Evolutionary conservation across 1,140 invertebrate genomes (phyloP), one percentile per base, ranked within the genome.

Genomic region (Sinella curviseta): DNA sequence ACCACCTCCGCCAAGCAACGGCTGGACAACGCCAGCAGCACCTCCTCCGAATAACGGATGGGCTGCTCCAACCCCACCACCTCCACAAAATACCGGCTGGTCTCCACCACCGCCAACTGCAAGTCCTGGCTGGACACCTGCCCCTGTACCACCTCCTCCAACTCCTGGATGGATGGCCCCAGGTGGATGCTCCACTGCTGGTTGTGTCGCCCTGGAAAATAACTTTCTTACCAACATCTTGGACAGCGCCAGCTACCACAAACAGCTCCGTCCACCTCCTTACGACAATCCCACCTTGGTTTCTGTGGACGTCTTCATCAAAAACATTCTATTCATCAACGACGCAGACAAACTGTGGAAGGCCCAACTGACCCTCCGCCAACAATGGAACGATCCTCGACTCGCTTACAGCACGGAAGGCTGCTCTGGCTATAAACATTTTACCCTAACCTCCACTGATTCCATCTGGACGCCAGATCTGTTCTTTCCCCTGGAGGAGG

Each of bases 381-480:
- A 70, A n/a, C 8, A 70, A 30, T 70, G 65, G 65, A 30, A 31
- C 12, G 65, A 70, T 70, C 3, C 65, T 33, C 26, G 65, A 31
- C 31, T 31, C 1, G 8, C 3, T 24, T 70, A 31, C 65, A 70
- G 31, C 24, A 70, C 30, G 1, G 28, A 30, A 30, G 26, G 26
- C 12, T 70, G 30, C 31, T 30, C 65, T 14, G 31, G n/a, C 31
- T 70, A 70, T 30, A 30, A 33, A 8, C 24, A 70, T 33, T 33
- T 70, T 8, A 70, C 65, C 3, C 12, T 70, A 33, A 70, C 65
- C 12, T 31, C 65, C 12, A 70, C 65, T 12, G 24, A 30, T 8
- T 24, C 8, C 65, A 70, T 70, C 24, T 70, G 65, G 65, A 70
- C 65, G 14, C 65, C 65, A 33, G 65, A 70, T 33, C n/a, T 70